A percentile compares a stretch with the other conserved stretches of the same genome.
Conservation (phyloP, 2,797 vertebrate species). For the Sebastiscus albofasciatus region DNA sequence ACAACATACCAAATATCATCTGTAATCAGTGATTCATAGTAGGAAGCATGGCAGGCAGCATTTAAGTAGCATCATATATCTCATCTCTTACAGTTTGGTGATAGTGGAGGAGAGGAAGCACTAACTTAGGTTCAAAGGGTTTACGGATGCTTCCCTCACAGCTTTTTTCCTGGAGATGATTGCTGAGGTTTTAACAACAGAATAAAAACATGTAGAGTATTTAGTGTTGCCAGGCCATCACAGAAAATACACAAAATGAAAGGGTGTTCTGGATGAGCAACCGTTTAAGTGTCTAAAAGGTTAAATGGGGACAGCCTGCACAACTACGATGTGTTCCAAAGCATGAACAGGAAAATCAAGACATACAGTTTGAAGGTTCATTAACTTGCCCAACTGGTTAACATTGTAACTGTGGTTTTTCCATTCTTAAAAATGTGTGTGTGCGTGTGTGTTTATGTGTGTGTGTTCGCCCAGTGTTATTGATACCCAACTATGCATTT, state of each 20-base stretch:
- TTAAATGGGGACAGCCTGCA: conserved; percentile 16
- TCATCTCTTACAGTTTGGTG: background rate
- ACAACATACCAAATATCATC: conserved; percentile 2
- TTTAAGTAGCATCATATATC: background rate
- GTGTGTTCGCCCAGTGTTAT: conserved; percentile 1
- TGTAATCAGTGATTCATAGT: conserved; percentile 21
- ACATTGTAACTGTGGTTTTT: conserved; percentile 21
- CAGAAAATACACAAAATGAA: background rate
- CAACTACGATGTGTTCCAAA: conserved; percentile 7
- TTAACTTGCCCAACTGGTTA: conserved; percentile 56
- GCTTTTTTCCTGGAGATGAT: background rate
- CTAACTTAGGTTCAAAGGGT: conserved; percentile 3
- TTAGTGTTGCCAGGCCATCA: background rate
- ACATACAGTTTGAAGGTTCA: conserved; percentile 4
- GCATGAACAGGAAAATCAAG: conserved; percentile 54
- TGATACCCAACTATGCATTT: conserved; percentile 45
- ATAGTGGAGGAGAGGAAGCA: background rate
- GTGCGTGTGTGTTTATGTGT: background rate
- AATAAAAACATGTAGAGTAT: background rate
- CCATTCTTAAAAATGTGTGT: background rate
- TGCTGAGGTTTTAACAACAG: background rate
- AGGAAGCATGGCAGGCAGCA: background rate
- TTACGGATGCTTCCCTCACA: background rate
- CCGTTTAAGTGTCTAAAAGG: conserved; percentile 6
- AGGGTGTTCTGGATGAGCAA: background rate